Percentiles rank a stretch among this genome's conserved stretches.
Conservation (phyloP, 1,140 invertebrate species). For the Apolygus lucorum region DNA sequence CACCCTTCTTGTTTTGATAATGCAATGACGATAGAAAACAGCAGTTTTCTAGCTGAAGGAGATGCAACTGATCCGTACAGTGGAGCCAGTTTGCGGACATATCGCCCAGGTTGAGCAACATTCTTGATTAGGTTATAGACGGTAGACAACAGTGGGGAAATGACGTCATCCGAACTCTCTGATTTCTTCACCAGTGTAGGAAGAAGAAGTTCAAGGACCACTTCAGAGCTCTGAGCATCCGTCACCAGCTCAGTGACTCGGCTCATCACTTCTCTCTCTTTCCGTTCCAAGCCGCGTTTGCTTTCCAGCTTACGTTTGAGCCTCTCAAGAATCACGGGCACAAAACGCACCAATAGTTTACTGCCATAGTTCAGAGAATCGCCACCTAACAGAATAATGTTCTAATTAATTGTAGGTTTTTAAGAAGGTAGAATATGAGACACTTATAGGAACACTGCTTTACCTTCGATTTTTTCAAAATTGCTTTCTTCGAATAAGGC, state of each 20-base stretch:
- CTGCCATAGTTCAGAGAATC: constrained; percentile 57
- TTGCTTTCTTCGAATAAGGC: neutral
- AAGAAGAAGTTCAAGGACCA: constrained; percentile 58
- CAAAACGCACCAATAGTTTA: constrained; percentile 60
- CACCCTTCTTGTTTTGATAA: constrained; percentile 22
- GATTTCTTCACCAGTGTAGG: constrained; percentile 63
- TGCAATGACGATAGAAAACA: constrained; percentile 23
- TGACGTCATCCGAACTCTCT: constrained; percentile 47
- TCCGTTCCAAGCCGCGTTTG: constrained; percentile 29
- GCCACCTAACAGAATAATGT: neutral
- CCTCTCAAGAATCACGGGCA: constrained; percentile 58
- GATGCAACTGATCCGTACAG: constrained; percentile 53
- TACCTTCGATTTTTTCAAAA: neutral
- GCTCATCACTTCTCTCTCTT: constrained; percentile 70
- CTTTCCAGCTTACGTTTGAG: constrained; percentile 51
- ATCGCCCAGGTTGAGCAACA: constrained; percentile 51
- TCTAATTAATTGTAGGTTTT: too few species aligned
- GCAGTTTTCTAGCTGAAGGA: constrained; percentile 49
- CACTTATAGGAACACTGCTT: neutral
- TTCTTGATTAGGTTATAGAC: constrained; percentile 63
- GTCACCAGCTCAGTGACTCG: constrained; percentile 63
- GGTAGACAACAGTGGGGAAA: constrained; percentile 56
- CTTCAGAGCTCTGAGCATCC: constrained; percentile 51
- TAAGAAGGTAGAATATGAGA: neutral
- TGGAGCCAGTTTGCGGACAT: constrained; percentile 55